These are phyloP conservation scores for Lepetodrilus schrolli DNA, from an alignment of 2,888 invertebrate species.

Conservation along the genomic window DNA sequence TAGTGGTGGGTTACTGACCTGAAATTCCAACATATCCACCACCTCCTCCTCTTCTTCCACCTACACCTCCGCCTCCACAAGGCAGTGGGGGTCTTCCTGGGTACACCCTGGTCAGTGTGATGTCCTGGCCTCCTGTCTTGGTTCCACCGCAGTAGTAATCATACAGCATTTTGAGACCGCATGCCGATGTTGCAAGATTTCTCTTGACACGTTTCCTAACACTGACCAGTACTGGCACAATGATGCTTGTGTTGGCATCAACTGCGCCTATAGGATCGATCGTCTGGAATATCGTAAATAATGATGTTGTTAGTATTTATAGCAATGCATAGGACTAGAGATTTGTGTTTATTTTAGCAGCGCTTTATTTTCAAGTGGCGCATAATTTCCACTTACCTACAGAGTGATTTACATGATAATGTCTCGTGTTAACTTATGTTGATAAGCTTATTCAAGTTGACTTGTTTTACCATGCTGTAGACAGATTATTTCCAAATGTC, in stretches of 20 bases:
- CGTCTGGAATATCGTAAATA: conserved; percentile 34
- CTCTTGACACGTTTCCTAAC: conserved; percentile 33
- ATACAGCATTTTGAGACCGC: conserved; percentile 40
- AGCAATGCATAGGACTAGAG: too few species aligned
- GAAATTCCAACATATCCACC: conserved; percentile 11
- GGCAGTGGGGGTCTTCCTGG: conserved; percentile 40
- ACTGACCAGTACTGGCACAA: conserved; percentile 41
- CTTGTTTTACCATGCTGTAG: too few species aligned
- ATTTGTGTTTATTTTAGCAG: too few species aligned
- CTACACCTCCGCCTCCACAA: conserved; percentile 32
- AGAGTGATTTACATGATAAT: too few species aligned
- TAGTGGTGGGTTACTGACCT: too few species aligned
- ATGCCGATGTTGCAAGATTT: conserved; percentile 28
- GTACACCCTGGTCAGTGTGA: conserved; percentile 40
- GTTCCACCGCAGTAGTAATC: conserved; percentile 40
- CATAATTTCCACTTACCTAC: too few species aligned
- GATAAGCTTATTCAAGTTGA: too few species aligned
- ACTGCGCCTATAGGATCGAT: conserved; percentile 36
- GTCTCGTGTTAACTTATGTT: too few species aligned
- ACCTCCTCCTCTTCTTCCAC: conserved; percentile 32
- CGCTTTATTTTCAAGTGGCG: background rate
- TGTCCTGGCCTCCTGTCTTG: conserved; percentile 30
- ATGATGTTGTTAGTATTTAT: too few species aligned
- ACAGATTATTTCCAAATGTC: too few species aligned
- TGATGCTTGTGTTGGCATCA: conserved; percentile 44